phyloP scores from a whole-genome alignment of 2,888 invertebrate species.

The Rhogogaster chlorosoma region DNA sequence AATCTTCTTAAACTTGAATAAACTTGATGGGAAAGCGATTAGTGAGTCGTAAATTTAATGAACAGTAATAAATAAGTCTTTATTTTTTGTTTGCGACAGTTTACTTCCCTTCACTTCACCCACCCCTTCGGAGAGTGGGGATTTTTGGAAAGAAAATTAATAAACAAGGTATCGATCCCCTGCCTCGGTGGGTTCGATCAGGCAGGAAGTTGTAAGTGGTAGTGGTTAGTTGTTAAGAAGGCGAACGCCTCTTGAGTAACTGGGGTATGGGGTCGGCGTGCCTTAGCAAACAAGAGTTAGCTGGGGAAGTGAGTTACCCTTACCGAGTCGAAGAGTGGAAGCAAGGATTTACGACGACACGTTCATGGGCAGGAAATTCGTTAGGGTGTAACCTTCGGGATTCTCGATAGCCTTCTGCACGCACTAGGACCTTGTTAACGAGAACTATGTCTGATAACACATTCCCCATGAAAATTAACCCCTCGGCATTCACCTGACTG shows the following conservation, averaged over 20 bases:
- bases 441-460: conserved; percentile 57
- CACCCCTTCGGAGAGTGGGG: background rate
- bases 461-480: conserved; percentile 27
- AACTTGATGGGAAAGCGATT: background rate
- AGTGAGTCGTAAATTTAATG: background rate
- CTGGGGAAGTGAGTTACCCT: conserved; percentile 29
- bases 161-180: background rate
- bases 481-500: background rate
- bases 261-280: conserved; percentile 27
- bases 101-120: background rate
- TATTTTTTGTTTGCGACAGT: background rate
- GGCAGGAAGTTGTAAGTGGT: conserved; percentile 38
- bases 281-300: conserved; percentile 21
- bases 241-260: conserved; percentile 19
- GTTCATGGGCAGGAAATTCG: conserved; percentile 73
- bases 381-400: conserved; percentile 72
- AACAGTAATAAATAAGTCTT: background rate
- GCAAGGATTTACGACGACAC: conserved; percentile 69
- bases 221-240: conserved; percentile 36
- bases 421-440: conserved; percentile 60
- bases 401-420: conserved; percentile 72
- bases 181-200: background rate
- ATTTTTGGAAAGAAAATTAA: background rate
- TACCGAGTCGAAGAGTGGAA: conserved; percentile 24
- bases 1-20: background rate